Evolutionary conservation across 2,888 invertebrate species (phyloP).

Genomic region (Andricus curvator): DNA sequence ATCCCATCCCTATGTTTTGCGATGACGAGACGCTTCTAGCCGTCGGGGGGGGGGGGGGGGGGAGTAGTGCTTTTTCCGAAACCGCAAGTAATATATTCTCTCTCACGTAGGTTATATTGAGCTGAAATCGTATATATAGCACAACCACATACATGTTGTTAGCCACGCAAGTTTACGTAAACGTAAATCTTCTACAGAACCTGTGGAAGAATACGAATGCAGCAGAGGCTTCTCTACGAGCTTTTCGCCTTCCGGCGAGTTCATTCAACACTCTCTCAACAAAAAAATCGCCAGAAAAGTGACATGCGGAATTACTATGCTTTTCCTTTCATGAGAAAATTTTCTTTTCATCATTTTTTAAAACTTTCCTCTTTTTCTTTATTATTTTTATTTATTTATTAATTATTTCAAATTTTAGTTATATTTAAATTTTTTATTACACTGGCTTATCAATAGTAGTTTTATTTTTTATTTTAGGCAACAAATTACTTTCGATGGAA

Average conservation of each 20-base stretch:
- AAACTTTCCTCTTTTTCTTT: too few relatives aligned
- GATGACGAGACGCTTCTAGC: background rate
- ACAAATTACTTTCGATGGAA: too few relatives aligned
- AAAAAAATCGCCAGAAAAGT: background rate
- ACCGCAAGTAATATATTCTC: constrained; percentile 3
- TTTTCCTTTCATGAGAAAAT: background rate
- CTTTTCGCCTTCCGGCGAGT: background rate
- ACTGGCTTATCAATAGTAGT: too few relatives aligned
- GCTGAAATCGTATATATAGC: background rate
- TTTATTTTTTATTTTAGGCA: too few relatives aligned
- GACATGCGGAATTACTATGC: background rate
- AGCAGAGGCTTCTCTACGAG: background rate
- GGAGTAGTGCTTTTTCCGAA: background rate
- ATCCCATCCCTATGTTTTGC: background rate
- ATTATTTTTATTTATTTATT: too few relatives aligned
- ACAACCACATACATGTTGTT: background rate
- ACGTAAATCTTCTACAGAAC: background rate
- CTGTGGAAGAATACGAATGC: background rate
- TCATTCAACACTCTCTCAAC: background rate
- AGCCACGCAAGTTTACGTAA: background rate
- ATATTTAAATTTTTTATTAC: too few relatives aligned
- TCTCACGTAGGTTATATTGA: background rate
- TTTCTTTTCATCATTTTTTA: background rate
- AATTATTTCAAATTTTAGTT: too few relatives aligned
- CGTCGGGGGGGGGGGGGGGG: background rate